Conservation (phyloP, 2,888 invertebrate species). For the Epiblema foenella region DNA sequence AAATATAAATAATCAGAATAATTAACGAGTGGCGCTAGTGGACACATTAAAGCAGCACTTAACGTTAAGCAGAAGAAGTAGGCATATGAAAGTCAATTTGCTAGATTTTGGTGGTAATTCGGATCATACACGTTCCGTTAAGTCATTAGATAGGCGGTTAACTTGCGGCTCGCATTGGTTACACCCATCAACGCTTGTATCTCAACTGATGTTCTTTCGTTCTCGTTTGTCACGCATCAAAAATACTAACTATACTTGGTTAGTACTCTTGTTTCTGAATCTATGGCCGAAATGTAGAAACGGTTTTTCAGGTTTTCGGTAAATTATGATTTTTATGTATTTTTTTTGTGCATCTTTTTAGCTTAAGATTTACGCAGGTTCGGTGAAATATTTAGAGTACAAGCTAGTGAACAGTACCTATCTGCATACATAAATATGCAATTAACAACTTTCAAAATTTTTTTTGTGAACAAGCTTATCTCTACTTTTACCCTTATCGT, state of each 20-base stretch:
- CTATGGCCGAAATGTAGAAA: neutral
- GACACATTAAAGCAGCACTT: too few relatives aligned
- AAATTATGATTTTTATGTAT: too few relatives aligned
- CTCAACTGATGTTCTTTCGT: neutral
- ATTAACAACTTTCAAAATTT: neutral
- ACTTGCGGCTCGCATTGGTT: neutral
- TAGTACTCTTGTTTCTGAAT: neutral
- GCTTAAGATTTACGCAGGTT: too few relatives aligned
- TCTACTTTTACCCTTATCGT: too few relatives aligned
- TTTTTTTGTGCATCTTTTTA: too few relatives aligned
- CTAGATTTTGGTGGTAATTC: neutral
- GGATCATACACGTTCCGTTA: constrained; percentile 21
- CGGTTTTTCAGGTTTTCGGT: neutral
- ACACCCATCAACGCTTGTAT: neutral
- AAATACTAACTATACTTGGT: constrained; percentile 4
- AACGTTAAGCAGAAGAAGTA: too few relatives aligned
- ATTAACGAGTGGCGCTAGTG: too few relatives aligned
- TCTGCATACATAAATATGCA: neutral
- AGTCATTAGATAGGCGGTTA: neutral
- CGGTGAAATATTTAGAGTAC: too few relatives aligned
- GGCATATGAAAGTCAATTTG: constrained; percentile 1
- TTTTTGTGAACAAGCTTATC: neutral
- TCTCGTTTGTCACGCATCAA: neutral
- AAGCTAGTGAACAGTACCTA: too few relatives aligned
- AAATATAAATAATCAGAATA: too few relatives aligned